Evolutionary conservation across 2,797 vertebrate genomes (phyloP), one percentile per base, ranked within the genome.

Genomic region (Sebastes nivosus): DNA sequence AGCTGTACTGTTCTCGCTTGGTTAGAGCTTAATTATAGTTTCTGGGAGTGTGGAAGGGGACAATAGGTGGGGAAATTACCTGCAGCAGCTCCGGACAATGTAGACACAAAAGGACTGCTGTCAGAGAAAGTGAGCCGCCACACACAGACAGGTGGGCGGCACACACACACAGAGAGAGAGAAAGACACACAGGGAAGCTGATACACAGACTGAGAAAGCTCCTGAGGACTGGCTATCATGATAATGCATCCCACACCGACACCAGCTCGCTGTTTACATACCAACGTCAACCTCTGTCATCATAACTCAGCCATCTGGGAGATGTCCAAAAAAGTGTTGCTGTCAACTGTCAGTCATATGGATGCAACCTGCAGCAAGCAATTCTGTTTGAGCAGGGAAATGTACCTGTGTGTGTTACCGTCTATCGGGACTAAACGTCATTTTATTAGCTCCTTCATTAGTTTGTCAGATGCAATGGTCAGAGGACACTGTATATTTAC

Each of bases 31-130:
- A 76, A 89, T 91, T 83, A 83, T 34, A 75, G 73, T 77, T 80
- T 59, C 68, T 77, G 77, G 78, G 76, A 54, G 66, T 24, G 82
- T 42, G 72, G 69, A 83, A 77, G 65, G 83, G 52, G 67, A 92
- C 87, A 88, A 89, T 79, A 55, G 82, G 69, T 58, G 79, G 70
- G 76, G 65, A 84, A 85, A 92, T 89, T 80, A 92, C 90, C 80
- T 86, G 75, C 78, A 67, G 80, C 76, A 50, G 60, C 42, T 68
- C 64, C 54, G 85, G 78, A 90, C 87, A 86, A 88, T 79, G 83
- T 70, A 25, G 80, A 88, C 76, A 88, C 81, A 84, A 86, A 87
- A 72, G 72, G 67, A 81, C 30, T 7, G 54, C 57, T 88, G 77
- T 83, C 70, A 68, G 71, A 72, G 80, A 87, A 66, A 89, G 77